Base-by-base conservation (phyloP, 2,113 vertebrate genomes). In the Corapipo altera region DNA sequence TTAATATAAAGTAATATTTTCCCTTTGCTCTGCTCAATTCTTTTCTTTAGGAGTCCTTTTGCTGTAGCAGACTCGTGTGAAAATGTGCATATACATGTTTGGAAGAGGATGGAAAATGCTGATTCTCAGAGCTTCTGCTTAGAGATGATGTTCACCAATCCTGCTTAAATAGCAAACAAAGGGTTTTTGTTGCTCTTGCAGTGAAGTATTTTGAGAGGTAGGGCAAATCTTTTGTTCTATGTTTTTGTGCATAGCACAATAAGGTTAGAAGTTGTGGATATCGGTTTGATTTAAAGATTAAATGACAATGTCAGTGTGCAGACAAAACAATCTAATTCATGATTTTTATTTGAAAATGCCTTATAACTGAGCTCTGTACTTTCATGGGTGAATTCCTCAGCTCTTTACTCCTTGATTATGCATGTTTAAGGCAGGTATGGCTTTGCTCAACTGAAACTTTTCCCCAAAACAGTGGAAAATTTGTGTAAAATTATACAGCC, bases 1-100 rank as follows among this genome's bases (percentile, higher is more conserved):
- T 90, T 95, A 94, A 87, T 87, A 91, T 71, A 88, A 88, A 90
- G 54, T 92, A 92, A 93, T 97, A 93, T 94, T 95, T 96, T 95
- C 49, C 71, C 95, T 90, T 94, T 93, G 33, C 76, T 96, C 67
- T 72, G 43, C 69, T 94, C 32, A 4, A 49, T 83, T 80, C 59
- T 90, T 96, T 91, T 73, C 76, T 96, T 83, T 54, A 51, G 65
- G 54, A 89, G 49, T 69, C 35, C 32, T 81, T 95, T 95, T 89
- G 48, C 55, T 76, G 28, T 32, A 77, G 65, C 35, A 75, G 55
- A 41, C 16, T 82, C 2, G 2, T 39, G 33, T 66, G 64, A 81
- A 85, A 91, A 67, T 65, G 59, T 48, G 18, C 48, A 49, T 75
- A 37, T 74, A 64, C 11, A 11, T 58, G 37, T 84, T 74, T 64